These are phyloP conservation scores for Karalla daura DNA, from an alignment of 2,797 vertebrate genomes.

Conservation along the genomic window DNA sequence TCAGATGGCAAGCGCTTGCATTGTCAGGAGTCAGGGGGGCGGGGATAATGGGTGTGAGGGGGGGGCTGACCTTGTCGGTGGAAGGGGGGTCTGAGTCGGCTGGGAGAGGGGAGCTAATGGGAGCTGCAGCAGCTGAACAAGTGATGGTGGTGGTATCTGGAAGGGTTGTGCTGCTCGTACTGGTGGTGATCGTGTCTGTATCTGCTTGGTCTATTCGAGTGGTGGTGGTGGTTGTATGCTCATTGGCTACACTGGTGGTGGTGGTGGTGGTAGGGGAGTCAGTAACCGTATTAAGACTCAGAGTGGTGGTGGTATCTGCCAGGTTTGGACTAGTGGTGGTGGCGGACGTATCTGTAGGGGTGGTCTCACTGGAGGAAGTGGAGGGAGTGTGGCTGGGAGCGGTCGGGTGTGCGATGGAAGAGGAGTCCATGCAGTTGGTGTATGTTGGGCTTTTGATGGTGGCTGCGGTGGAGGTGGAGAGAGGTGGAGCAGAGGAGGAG, in stretches of 20 bases:
- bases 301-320: conserved; percentile 53
- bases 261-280: conserved; percentile 47
- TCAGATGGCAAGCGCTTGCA: conserved; percentile 48
- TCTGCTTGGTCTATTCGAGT: conserved; percentile 51
- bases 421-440: conserved; percentile 26
- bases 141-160: conserved; percentile 52
- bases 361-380: conserved; percentile 59
- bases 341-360: conserved; percentile 59
- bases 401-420: conserved; percentile 22
- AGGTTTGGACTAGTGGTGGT: conserved; percentile 44
- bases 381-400: conserved; percentile 29
- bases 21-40: conserved; percentile 23
- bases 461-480: conserved; percentile 23
- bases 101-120: conserved; percentile 45
- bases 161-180: conserved; percentile 45
- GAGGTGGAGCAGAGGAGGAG: conserved; percentile 14
- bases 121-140: conserved; percentile 41
- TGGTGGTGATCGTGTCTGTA: conserved; percentile 57
- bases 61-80: conserved; percentile 22
- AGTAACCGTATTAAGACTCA: no score
- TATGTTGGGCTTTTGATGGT: conserved; percentile 34
- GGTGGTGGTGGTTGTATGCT: conserved; percentile 55
- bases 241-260: conserved; percentile 58
- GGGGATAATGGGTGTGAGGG: conserved; percentile 32
- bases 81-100: conserved; percentile 45